Evolutionary conservation across 2,888 invertebrate genomes (phyloP).

Genomic region (Sinodicranocentrus sp.): DNA sequence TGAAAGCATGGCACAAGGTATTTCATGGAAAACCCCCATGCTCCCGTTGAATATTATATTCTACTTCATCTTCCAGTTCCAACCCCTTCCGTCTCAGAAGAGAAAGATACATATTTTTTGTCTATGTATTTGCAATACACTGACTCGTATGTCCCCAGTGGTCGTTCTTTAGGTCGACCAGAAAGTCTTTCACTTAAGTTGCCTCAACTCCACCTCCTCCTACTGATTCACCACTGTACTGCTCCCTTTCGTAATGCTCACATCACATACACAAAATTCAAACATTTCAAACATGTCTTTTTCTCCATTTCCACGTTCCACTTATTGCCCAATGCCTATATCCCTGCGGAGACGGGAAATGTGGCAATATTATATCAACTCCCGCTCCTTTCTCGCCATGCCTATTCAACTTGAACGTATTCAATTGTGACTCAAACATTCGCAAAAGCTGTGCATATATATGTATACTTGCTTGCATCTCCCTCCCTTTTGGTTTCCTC

Average conservation of each 20-base stretch:
- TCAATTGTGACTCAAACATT: slow-evolving; percentile 48
- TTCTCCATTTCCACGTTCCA: slow-evolving; percentile 40
- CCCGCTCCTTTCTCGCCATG: slow-evolving; percentile 51
- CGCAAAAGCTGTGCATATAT: slow-evolving; percentile 4
- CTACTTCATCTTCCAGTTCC: slow-evolving; percentile 28
- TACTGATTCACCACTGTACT: slow-evolving; percentile 19
- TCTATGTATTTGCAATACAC: neutral
- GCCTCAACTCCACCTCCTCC: slow-evolving; percentile 37
- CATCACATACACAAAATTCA: slow-evolving; percentile 50
- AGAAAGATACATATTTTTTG: slow-evolving; percentile 7
- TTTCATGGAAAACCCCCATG: slow-evolving; percentile 24
- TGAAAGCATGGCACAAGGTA: slow-evolving; percentile 42
- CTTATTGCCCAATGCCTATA: slow-evolving; percentile 63
- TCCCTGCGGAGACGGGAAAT: slow-evolving; percentile 51
- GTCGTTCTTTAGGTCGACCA: slow-evolving; percentile 55
- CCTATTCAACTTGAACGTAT: slow-evolving; percentile 65
- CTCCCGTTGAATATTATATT: slow-evolving; percentile 38
- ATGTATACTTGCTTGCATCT: too few species aligned
- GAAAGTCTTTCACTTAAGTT: slow-evolving; percentile 56
- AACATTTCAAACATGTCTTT: slow-evolving; percentile 30
- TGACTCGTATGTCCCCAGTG: slow-evolving; percentile 47
- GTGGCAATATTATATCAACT: slow-evolving; percentile 61
- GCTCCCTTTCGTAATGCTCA: slow-evolving; percentile 19
- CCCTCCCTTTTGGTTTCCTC: too few species aligned
- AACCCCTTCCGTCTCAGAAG: neutral